Percentiles rank a stretch among this genome's conserved stretches.
Evolutionary conservation across 2,888 invertebrate genomes (phyloP).

Genomic region (Drosophila siamana): DNA sequence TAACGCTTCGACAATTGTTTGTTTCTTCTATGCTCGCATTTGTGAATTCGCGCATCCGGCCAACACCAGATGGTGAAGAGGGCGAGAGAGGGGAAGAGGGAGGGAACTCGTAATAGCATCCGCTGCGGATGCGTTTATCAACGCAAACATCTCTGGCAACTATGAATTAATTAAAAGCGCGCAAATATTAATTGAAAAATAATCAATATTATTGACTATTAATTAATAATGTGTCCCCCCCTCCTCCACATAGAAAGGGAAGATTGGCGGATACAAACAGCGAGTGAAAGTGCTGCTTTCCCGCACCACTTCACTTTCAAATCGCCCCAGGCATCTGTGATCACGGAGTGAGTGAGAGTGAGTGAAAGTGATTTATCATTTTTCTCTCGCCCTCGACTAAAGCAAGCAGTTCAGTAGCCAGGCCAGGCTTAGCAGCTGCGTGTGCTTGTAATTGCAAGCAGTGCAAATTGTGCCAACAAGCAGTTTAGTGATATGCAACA

Average conservation of each 20-base stretch:
- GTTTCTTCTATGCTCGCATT: constrained; percentile 8
- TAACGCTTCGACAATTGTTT: constrained; percentile 11
- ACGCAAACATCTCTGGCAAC: constrained; percentile 16
- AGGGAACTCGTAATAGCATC: constrained; percentile 4
- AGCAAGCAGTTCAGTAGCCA: no score
- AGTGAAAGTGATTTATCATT: not conserved
- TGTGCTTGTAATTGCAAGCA: not conserved
- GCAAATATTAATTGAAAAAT: constrained; percentile 27
- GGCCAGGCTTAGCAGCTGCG: not conserved
- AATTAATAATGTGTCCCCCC: constrained; percentile 14
- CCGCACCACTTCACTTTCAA: not conserved
- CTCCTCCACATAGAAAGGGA: not conserved
- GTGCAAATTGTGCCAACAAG: not conserved
- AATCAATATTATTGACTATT: constrained; percentile 27
- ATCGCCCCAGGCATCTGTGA: not conserved
- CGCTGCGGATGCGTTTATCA: constrained; percentile 26
- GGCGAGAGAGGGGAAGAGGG: not conserved
- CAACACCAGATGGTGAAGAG: no score
- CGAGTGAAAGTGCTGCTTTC: not conserved
- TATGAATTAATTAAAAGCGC: constrained; percentile 27
- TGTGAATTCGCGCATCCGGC: constrained; percentile 4
- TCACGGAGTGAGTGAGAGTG: not conserved
- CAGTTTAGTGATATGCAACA: not conserved
- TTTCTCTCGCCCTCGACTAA: no score
- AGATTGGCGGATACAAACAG: not conserved